Evolutionary conservation across 2,797 vertebrate genomes (phyloP).

Genomic region (Potorous gilbertii): DNA sequence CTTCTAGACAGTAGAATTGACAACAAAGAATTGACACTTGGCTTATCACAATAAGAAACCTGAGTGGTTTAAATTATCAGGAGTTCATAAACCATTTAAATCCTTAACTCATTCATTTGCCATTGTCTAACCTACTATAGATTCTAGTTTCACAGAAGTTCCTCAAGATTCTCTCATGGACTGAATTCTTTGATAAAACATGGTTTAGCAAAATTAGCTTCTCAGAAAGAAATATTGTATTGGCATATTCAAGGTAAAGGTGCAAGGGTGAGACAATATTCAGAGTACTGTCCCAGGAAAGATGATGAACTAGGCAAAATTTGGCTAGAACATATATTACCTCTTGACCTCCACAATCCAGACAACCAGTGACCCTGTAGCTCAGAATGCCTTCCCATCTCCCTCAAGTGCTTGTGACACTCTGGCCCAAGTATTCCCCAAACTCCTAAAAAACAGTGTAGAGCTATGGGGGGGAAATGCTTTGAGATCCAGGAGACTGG

Average conservation of each 20-base stretch:
- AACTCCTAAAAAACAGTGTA: conserved; percentile 19
- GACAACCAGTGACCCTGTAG: neutral
- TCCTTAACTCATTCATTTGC: neutral
- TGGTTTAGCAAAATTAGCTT: neutral
- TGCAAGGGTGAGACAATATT: neutral
- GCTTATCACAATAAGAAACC: neutral
- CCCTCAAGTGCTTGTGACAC: neutral
- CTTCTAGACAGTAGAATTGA: no score
- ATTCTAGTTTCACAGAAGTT: neutral
- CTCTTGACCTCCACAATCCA: neutral
- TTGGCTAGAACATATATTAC: neutral
- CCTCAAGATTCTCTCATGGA: neutral
- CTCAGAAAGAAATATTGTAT: neutral
- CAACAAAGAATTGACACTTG: neutral
- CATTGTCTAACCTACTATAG: neutral
- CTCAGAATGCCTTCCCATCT: neutral
- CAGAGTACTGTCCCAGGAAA: neutral
- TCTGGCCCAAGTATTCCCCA: neutral
- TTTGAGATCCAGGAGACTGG: conserved; percentile 6
- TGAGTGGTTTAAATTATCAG: neutral
- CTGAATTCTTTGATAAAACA: neutral
- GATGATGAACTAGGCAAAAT: neutral
- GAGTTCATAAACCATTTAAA: neutral
- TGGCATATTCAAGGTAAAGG: neutral
- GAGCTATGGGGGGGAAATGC: neutral